Evolutionary conservation across 2,797 vertebrate genomes (phyloP).

Genomic region (Tokudaia muenninki): DNA sequence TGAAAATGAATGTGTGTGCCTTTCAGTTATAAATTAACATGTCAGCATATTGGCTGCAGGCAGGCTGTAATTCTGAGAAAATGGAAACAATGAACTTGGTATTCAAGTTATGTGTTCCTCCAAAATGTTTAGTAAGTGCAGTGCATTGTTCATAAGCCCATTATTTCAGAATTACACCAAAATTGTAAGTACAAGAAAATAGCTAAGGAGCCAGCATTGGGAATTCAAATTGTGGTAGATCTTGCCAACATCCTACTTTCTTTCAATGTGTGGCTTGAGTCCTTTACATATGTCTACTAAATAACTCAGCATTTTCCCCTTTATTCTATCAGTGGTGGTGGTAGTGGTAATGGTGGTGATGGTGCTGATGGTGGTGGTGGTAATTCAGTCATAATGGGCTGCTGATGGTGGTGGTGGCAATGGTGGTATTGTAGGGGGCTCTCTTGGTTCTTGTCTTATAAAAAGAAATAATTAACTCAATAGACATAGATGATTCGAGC

Average conservation of each 20-base stretch:
- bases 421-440: too few species aligned
- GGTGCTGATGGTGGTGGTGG: neutral
- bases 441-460: neutral
- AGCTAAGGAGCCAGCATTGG: neutral
- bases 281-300: neutral
- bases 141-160: neutral
- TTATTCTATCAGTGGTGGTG: neutral
- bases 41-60: constrained; percentile 9
- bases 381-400: neutral
- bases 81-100: constrained; percentile 57
- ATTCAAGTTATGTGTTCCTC: constrained; percentile 37
- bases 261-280: neutral
- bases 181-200: constrained; percentile 35
- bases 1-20: constrained; percentile 31
- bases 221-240: neutral
- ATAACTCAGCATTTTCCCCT: neutral
- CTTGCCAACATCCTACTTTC: constrained; percentile 1
- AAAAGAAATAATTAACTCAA: neutral
- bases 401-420: neutral
- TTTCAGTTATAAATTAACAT: constrained; percentile 61
- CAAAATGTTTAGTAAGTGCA: constrained; percentile 60
- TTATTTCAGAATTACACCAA: constrained; percentile 51
- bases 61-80: constrained; percentile 57
- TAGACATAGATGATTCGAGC: neutral
- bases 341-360: neutral